These are phyloP conservation scores for Lottia scabra DNA, from an alignment of 2,888 invertebrate species.

Conservation along the genomic window DNA sequence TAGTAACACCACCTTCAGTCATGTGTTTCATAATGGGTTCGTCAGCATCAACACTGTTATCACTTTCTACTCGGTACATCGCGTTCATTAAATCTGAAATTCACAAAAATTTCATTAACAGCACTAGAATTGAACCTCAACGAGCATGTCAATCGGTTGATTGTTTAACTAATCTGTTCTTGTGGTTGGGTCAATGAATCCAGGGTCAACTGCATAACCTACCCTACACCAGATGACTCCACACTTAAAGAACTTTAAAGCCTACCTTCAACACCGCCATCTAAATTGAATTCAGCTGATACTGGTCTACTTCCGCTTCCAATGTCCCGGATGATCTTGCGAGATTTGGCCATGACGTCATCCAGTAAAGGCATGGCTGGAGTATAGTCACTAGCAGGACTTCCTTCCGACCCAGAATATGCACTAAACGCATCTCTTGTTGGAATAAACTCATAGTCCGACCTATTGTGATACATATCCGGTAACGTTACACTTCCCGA, in stretches of 20 bases:
- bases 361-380: constrained; percentile 75
- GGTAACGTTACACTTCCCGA: constrained; percentile 58
- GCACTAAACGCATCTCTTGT: constrained; percentile 69
- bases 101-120: no score
- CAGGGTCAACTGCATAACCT: no score
- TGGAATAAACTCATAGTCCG: constrained; percentile 57
- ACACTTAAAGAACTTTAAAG: no score
- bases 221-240: no score
- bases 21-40: constrained; percentile 67
- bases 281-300: constrained; percentile 59
- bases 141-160: no score
- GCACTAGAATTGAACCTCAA: no score
- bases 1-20: constrained; percentile 67
- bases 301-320: constrained; percentile 61
- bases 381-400: constrained; percentile 62
- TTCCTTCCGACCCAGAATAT: constrained; percentile 66
- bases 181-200: no score
- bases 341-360: constrained; percentile 74
- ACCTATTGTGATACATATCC: constrained; percentile 50
- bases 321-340: constrained; percentile 69
- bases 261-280: constrained; percentile 57
- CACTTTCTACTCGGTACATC: constrained; percentile 66
- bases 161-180: no score
- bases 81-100: constrained; percentile 57
- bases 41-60: constrained; percentile 66